Conservation (phyloP, 2,113 vertebrate species). For the Aviceda subcristata region DNA sequence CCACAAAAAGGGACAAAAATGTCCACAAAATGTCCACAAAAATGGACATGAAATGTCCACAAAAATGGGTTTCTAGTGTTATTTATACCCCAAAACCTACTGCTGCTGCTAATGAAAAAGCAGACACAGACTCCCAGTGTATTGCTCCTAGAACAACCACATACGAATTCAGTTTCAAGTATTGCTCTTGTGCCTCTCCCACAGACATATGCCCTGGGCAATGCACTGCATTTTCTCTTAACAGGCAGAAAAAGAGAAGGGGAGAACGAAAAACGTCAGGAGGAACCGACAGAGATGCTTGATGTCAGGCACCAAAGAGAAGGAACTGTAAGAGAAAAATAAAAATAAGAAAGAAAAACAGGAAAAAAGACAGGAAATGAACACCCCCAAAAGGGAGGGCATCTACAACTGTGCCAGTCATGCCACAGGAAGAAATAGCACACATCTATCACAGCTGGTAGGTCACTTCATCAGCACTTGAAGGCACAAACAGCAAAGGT, state of each 20-base stretch:
- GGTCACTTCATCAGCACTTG: background rate
- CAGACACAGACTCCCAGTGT: background rate
- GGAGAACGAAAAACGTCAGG: background rate
- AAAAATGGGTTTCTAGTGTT: background rate
- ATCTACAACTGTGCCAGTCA: background rate
- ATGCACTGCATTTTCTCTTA: background rate
- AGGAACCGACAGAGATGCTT: background rate
- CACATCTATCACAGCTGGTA: background rate
- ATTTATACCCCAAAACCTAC: background rate
- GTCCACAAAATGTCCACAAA: background rate
- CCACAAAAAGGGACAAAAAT: background rate
- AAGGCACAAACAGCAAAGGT: background rate
- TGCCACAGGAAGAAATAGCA: background rate
- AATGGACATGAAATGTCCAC: background rate
- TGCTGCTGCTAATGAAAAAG: background rate
- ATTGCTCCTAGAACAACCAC: background rate
- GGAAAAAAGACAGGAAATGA: background rate
- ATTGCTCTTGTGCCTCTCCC: background rate
- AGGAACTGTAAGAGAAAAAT: background rate
- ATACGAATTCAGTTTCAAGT: constrained; percentile 19
- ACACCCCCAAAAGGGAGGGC: rapidly evolving
- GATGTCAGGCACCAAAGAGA: background rate
- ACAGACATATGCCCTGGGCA: background rate
- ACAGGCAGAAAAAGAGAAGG: background rate
- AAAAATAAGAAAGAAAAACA: background rate